Evolutionary conservation across 2,797 vertebrate genomes (phyloP).

Genomic region (Bradypodion pumilum): DNA sequence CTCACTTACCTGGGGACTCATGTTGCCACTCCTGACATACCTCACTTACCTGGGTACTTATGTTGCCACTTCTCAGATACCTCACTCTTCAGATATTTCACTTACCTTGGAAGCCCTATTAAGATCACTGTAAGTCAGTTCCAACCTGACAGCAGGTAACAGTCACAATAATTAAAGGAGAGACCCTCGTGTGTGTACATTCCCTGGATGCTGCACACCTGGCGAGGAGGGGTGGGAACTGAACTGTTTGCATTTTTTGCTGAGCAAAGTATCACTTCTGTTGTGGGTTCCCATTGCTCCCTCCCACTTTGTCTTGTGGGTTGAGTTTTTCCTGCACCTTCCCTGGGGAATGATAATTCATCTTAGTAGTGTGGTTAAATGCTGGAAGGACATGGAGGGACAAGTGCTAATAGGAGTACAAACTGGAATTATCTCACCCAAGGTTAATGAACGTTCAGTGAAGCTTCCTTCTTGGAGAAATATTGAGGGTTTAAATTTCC

Average conservation of each 20-base stretch:
- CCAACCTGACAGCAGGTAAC: too few relatives aligned
- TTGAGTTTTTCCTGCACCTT: constrained; percentile 5
- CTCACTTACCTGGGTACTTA: too few relatives aligned
- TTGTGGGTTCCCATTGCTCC: not conserved
- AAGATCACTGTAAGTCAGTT: too few relatives aligned
- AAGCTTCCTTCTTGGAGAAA: not conserved
- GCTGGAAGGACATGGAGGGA: not conserved
- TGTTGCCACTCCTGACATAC: too few relatives aligned
- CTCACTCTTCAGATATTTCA: too few relatives aligned
- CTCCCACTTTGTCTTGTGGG: not conserved
- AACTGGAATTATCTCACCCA: not conserved
- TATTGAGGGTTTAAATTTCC: constrained; percentile 8
- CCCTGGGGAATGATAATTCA: not conserved
- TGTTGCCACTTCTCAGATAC: too few relatives aligned
- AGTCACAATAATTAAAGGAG: not conserved
- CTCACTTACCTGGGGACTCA: too few relatives aligned
- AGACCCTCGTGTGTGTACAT: not conserved
- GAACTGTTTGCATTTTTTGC: too few relatives aligned
- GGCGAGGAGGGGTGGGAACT: too few relatives aligned
- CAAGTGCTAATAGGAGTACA: not conserved
- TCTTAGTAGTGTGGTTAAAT: constrained; percentile 13
- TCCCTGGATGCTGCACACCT: not conserved
- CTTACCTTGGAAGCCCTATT: too few relatives aligned
- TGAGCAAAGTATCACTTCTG: not conserved
- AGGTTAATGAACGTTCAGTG: constrained; percentile 19